Evolutionary conservation across 2,888 invertebrate species (phyloP).

Genomic region (Caenorhabditis sp.): DNA sequence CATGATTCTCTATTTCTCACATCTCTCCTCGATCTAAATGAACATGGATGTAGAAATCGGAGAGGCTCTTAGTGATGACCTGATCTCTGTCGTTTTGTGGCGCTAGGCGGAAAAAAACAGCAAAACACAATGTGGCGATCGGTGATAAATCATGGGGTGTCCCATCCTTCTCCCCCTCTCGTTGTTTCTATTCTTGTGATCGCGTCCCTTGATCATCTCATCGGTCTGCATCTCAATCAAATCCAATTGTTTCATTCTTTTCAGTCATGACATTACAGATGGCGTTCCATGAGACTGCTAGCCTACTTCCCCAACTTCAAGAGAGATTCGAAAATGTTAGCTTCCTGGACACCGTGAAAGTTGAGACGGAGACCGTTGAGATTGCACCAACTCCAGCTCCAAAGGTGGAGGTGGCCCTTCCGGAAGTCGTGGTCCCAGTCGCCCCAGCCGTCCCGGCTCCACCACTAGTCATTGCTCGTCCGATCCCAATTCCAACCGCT

Average conservation of each 20-base stretch:
- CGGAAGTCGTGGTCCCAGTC: background rate
- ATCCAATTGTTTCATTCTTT: background rate
- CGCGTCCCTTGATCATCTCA: slow-evolving; percentile 8
- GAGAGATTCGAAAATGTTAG: slow-evolving; percentile 58
- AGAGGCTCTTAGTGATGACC: background rate
- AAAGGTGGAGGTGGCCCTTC: background rate
- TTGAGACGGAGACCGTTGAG: slow-evolving; percentile 18
- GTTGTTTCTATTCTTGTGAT: slow-evolving; percentile 21
- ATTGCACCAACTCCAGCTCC: slow-evolving; percentile 10
- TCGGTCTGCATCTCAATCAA: background rate
- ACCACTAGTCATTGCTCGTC: slow-evolving; percentile 26
- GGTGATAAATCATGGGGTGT: slow-evolving; percentile 50
- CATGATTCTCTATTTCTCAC: slow-evolving; percentile 48
- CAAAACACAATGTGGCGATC: slow-evolving; percentile 52
- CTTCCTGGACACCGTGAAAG: slow-evolving; percentile 37
- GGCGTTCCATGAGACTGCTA: slow-evolving; percentile 50
- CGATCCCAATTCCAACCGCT: slow-evolving; percentile 54
- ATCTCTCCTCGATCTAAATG: slow-evolving; percentile 17
- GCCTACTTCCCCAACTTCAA: slow-evolving; percentile 54
- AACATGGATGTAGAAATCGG: slow-evolving; percentile 6
- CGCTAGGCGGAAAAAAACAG: slow-evolving; percentile 18
- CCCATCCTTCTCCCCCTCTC: background rate
- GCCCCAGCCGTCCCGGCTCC: background rate
- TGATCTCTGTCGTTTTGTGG: slow-evolving; percentile 26
- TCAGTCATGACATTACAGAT: slow-evolving; percentile 37